Conservation (phyloP, 2,888 invertebrate species). For the Terebella lapidaria region DNA sequence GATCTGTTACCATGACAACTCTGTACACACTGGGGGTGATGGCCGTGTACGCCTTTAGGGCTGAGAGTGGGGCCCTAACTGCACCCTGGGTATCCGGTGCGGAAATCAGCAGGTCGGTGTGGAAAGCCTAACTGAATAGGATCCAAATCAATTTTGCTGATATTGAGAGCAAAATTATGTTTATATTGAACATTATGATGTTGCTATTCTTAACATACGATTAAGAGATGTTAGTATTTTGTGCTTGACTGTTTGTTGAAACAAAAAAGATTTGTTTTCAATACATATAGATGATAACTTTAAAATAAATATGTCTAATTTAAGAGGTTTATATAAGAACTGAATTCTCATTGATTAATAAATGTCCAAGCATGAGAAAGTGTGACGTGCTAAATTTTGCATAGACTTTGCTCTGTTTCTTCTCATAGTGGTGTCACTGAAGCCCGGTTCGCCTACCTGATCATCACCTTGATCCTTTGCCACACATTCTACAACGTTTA, state of each 20-base stretch:
- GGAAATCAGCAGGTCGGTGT: no score
- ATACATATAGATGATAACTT: no score
- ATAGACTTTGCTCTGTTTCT: no score
- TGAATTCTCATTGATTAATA: no score
- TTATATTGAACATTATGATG: background rate
- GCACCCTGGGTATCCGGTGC: no score
- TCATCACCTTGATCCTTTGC: slow-evolving; percentile 2
- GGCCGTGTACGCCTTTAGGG: background rate
- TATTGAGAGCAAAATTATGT: background rate
- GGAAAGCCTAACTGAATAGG: no score
- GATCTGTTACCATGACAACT: background rate
- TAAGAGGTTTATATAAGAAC: no score
- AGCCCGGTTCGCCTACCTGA: slow-evolving; percentile 29
- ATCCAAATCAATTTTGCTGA: no score
- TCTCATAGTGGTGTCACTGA: slow-evolving; percentile 31
- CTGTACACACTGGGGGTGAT: background rate
- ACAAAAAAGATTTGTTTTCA: no score
- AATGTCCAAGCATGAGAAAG: no score
- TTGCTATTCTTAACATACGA: background rate
- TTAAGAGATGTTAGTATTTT: background rate
- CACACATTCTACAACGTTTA: background rate
- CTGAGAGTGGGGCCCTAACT: no score
- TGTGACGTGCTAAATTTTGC: no score
- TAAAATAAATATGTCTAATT: background rate
- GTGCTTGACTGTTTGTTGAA: background rate